These are phyloP conservation scores for Nematolebias whitei DNA, from an alignment of 2,113 vertebrate species.

Conservation along the genomic window DNA sequence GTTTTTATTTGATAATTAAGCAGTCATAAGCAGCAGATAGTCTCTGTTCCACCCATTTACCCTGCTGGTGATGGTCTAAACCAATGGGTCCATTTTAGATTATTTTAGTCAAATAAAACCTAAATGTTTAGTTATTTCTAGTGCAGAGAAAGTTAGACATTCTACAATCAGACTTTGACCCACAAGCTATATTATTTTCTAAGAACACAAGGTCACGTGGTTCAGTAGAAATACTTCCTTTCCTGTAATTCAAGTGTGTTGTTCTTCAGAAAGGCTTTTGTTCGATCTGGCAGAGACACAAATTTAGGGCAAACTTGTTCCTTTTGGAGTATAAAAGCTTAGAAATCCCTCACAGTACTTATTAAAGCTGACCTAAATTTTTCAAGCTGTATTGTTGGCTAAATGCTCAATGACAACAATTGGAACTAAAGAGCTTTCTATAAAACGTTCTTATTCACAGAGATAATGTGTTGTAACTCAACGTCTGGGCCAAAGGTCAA, in stretches of 20 bases:
- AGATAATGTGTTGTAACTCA: no score
- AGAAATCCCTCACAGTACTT: background rate
- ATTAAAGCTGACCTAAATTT: conserved; percentile 2
- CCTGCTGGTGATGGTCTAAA: background rate
- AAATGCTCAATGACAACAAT: background rate
- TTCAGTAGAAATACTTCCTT: conserved; percentile 23
- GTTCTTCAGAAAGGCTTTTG: background rate
- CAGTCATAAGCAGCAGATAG: background rate
- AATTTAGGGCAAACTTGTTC: background rate
- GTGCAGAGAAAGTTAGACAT: background rate
- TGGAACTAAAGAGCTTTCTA: background rate
- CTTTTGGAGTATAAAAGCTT: background rate
- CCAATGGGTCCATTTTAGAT: background rate
- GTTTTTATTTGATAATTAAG: background rate
- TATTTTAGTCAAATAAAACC: background rate
- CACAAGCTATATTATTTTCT: conserved; percentile 13
- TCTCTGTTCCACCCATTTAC: background rate
- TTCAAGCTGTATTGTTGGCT: background rate
- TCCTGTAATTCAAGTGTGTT: conserved; percentile 19
- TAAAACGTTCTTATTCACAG: background rate
- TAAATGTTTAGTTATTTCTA: background rate
- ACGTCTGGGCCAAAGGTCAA: no score
- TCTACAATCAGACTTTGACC: background rate
- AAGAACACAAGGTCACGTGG: conserved; percentile 3
- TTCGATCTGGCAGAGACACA: conserved; percentile 7